Evolutionary conservation across 2,797 vertebrate genomes (phyloP).

Genomic region (Necrosyrtes monachus): DNA sequence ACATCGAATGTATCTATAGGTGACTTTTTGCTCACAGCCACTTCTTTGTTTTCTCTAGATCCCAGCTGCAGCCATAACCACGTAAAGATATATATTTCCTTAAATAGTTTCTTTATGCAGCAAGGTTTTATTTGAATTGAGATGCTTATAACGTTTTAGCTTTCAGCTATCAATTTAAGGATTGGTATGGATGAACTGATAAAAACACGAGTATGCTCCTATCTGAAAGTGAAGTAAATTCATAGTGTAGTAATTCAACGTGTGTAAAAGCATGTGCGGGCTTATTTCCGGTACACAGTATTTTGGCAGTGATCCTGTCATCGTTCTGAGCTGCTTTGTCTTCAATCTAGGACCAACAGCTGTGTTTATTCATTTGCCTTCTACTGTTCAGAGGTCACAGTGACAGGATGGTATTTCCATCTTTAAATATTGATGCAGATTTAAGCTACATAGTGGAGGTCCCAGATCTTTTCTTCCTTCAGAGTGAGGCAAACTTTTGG

Average conservation of each 20-base stretch:
- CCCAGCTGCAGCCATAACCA: neutral
- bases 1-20: neutral
- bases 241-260: neutral
- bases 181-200: neutral
- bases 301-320: neutral
- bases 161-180: neutral
- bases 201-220: neutral
- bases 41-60: neutral
- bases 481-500: neutral
- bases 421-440: neutral
- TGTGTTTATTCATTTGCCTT: constrained; percentile 24
- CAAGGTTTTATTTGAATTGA: neutral
- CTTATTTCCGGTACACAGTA: neutral
- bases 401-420: neutral
- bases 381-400: neutral
- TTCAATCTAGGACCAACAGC: neutral
- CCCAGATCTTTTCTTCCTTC: neutral
- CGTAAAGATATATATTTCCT: neutral
- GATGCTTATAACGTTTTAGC: neutral
- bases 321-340: neutral
- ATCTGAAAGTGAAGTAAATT: neutral
- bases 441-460: neutral
- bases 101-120: neutral
- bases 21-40: neutral
- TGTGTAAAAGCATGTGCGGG: accelerated